Evolutionary conservation across 2,113 vertebrate species (phyloP), one percentile per base, ranked within the genome.

Genomic region (Poeciliopsis prolifica): DNA sequence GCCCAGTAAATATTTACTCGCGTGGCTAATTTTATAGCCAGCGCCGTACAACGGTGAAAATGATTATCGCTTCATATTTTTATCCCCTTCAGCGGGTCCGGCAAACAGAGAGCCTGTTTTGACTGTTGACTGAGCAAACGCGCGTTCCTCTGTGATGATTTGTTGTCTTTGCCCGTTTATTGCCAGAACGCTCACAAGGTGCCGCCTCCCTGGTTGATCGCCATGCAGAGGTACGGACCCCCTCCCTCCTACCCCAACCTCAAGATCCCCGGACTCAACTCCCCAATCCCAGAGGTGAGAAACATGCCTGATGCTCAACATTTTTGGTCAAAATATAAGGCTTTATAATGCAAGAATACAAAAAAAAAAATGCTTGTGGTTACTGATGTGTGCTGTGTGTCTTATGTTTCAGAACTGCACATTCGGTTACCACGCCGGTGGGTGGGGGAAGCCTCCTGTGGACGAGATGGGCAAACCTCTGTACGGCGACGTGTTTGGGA

Each of bases 191-290:
- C 96, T 9, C 96, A 97, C 92, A 98, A 98, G 84, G 97, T 98
- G 17, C 97, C 97, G 2, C 97, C 96, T 22, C 97, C 97, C 0
- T 98, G 96, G 96, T 84, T 98, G 79, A 98, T 98, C 1, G 97
- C 97, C 86, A 97, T 98, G 96, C 96, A 97, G 92, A 84, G 96
- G 63, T 97, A 97, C 9, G 96, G 96, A 4, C 96, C 96, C 4
- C 97, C 96, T 0, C 97, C 96, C 0, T 98, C 97, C 1, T 98
- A 97, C 81, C 97, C 96, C 19, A 98, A 96, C 79, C 94, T 98
- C 61, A 97, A 97, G 88, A 97, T 98, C 79, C 96, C 96, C 0
- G 96, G 96, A 33, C 90, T 97, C 54, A 97, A 96, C 86, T 96
- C 96, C 0, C 96, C 97, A 29, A 98, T 98, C 72, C 96, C 97